phyloP scores from a whole-genome alignment of 2,888 invertebrate genomes.

The Bombylius discolor region DNA sequence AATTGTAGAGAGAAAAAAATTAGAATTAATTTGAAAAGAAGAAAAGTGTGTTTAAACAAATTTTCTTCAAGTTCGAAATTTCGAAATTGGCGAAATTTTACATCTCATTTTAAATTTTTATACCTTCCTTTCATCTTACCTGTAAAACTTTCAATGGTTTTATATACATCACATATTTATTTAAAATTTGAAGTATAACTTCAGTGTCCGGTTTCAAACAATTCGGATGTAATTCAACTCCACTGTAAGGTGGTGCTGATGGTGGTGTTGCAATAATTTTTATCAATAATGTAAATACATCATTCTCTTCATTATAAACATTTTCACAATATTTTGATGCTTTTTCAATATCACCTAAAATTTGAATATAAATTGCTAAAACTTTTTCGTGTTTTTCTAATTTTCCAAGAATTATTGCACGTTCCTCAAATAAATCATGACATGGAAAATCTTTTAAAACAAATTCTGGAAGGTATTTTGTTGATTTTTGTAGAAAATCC shows the following conservation, averaged over 20 bases:
- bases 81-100: no score
- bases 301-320: conserved; percentile 41
- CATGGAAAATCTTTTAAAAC: conserved; percentile 77
- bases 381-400: conserved; percentile 86
- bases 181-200: conserved; percentile 65
- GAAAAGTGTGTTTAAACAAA: no score
- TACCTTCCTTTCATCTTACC: conserved; percentile 18
- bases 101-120: no score
- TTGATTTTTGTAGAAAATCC: conserved; percentile 67
- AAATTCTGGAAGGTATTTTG: conserved; percentile 71
- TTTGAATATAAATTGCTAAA: conserved; percentile 79
- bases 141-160: conserved; percentile 59
- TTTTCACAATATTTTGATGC: conserved; percentile 78
- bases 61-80: no score
- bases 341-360: conserved; percentile 67
- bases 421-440: conserved; percentile 76
- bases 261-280: conserved; percentile 42
- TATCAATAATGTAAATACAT: conserved; percentile 26
- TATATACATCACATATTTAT: conserved; percentile 72
- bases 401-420: conserved; percentile 86
- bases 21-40: not conserved
- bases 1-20: conserved; percentile 10
- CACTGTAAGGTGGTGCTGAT: conserved; percentile 29
- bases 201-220: conserved; percentile 61
- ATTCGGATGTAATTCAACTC: conserved; percentile 41